A percentile compares a stretch with the other conserved stretches of the same genome.
These are phyloP conservation scores for Pogona vitticeps DNA, from an alignment of 2,113 vertebrate genomes.

Conservation along the genomic window DNA sequence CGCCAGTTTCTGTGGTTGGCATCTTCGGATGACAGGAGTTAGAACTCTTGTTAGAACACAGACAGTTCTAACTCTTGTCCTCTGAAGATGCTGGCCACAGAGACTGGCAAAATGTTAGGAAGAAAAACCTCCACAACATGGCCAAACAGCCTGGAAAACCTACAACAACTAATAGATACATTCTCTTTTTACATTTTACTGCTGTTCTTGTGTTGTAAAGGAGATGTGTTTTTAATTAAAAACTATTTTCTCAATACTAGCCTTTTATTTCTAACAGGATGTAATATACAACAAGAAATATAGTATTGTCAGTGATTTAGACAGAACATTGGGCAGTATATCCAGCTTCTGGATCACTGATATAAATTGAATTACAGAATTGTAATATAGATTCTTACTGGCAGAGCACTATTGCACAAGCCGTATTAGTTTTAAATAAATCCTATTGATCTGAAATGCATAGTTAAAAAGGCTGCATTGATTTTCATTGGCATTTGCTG, in stretches of 20 bases:
- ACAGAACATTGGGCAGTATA: neutral
- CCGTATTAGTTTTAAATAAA: neutral
- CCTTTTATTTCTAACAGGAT: neutral
- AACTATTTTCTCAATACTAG: neutral
- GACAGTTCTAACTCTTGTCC: too few species aligned
- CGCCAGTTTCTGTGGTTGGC: too few species aligned
- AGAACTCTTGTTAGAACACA: too few species aligned
- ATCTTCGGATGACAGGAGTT: too few species aligned
- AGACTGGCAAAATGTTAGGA: too few species aligned
- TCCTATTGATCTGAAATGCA: neutral
- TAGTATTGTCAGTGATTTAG: neutral
- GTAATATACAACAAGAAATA: neutral
- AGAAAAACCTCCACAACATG: too few species aligned
- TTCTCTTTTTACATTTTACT: neutral
- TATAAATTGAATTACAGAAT: too few species aligned
- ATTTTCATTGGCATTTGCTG: neutral
- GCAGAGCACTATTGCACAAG: neutral
- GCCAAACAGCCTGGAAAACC: too few species aligned
- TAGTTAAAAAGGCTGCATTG: neutral
- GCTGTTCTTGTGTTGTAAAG: too few species aligned
- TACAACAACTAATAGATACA: neutral
- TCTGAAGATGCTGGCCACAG: too few species aligned
- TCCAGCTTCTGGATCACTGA: neutral
- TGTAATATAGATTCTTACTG: neutral
- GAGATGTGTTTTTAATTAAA: neutral